Conservation (phyloP, 2,113 vertebrate genomes). For the Stegostoma tigrinum region DNA sequence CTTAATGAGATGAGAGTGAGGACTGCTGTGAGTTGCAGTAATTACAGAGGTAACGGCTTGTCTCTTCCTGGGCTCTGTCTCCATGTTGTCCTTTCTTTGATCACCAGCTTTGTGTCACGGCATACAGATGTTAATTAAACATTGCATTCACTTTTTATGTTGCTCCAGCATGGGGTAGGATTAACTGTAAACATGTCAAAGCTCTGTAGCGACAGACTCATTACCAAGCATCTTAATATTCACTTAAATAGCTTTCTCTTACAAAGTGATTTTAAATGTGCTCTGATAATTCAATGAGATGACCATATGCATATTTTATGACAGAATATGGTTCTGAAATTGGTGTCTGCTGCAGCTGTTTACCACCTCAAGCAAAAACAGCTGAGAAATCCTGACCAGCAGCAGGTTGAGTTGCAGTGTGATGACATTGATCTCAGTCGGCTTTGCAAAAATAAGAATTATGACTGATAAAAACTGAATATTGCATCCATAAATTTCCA, state of each 20-base stretch:
- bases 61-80: conserved; percentile 54
- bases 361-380: not conserved
- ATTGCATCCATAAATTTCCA: conserved; percentile 24
- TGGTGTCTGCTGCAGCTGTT: not conserved
- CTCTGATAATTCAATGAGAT: conserved; percentile 24
- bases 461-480: conserved; percentile 16
- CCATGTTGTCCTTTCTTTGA: conserved; percentile 47
- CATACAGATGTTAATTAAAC: conserved; percentile 64
- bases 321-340: not conserved
- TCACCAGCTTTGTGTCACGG: conserved; percentile 55
- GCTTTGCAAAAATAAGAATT: not conserved
- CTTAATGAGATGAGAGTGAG: conserved; percentile 59
- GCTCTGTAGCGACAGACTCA: conserved; percentile 40
- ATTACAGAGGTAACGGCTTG: conserved; percentile 57
- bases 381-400: not conserved
- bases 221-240: not conserved
- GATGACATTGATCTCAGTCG: not conserved
- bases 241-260: not conserved
- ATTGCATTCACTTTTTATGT: conserved; percentile 55
- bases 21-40: conserved; percentile 51
- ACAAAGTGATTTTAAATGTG: not conserved
- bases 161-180: conserved; percentile 56
- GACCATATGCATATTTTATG: conserved; percentile 19
- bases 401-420: not conserved
- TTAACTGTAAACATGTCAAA: conserved; percentile 50